phyloP scores from a whole-genome alignment of 1,140 invertebrate genomes.

The Drosophila fuyamai region DNA sequence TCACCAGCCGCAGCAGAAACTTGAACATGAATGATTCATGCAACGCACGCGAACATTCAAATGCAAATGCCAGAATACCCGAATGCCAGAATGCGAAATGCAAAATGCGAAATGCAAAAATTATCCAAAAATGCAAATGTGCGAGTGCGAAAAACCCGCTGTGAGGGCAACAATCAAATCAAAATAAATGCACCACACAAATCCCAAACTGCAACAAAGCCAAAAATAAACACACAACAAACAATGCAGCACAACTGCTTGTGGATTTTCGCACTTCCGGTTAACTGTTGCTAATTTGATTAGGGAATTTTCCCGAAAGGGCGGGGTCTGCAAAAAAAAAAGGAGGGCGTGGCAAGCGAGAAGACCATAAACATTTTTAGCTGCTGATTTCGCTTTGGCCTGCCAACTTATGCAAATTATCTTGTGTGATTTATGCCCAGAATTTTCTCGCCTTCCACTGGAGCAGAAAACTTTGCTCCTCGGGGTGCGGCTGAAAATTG shows the following conservation, averaged over 20 bases:
- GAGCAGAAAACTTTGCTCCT: conserved; percentile 43
- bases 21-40: conserved; percentile 73
- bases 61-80: conserved; percentile 57
- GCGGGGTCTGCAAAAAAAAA: background rate
- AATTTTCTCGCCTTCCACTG: conserved; percentile 39
- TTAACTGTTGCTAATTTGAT: conserved; percentile 81
- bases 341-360: conserved; percentile 35
- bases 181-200: conserved; percentile 73
- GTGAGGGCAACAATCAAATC: conserved; percentile 74
- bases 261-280: conserved; percentile 72
- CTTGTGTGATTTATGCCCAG: conserved; percentile 65
- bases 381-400: conserved; percentile 55
- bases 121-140: conserved; percentile 27
- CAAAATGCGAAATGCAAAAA: conserved; percentile 40
- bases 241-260: conserved; percentile 32
- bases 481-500: conserved; percentile 57
- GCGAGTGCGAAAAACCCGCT: conserved; percentile 46
- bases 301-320: conserved; percentile 58
- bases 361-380: conserved; percentile 52
- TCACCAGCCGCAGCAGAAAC: conserved; percentile 44
- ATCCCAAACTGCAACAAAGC: conserved; percentile 48
- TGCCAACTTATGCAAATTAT: conserved; percentile 79
- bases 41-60: conserved; percentile 75
- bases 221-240: conserved; percentile 48
- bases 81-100: conserved; percentile 38